Conservation (phyloP, 2,113 vertebrate genomes). For the Leptobrachium ailaonicum region DNA sequence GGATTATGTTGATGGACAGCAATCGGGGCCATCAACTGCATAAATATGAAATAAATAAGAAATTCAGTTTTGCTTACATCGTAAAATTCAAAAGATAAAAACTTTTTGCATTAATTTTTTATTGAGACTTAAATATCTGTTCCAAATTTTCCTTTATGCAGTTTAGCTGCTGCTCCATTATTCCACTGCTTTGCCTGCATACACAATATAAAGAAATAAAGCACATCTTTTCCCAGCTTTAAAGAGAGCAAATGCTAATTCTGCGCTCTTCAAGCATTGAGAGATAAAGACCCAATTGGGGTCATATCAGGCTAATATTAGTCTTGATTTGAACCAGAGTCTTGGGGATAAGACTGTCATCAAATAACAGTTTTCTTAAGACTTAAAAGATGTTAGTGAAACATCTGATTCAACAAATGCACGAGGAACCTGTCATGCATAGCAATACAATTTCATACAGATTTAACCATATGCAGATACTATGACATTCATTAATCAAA, state of each 20-base stretch:
- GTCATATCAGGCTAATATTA: conserved; percentile 27
- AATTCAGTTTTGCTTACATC: conserved; percentile 10
- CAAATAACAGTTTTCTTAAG: conserved; percentile 18
- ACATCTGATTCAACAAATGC: conserved; percentile 42
- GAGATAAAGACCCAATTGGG: not conserved
- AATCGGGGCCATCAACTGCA: conserved; percentile 27
- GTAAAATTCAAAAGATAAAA: conserved; percentile 20
- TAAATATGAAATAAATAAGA: conserved; percentile 16
- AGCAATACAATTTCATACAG: conserved; percentile 30
- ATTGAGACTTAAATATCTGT: conserved; percentile 4
- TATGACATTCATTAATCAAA: not conserved
- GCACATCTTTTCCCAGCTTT: not conserved
- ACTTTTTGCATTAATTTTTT: conserved; percentile 1
- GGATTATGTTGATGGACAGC: conserved; percentile 38
- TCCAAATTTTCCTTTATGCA: not conserved
- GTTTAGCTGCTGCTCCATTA: not conserved
- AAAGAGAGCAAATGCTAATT: conserved; percentile 9
- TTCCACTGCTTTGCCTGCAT: not conserved
- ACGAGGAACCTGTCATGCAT: not conserved
- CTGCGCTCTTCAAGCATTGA: not conserved
- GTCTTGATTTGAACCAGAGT: conserved; percentile 7
- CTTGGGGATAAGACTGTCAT: conserved; percentile 13
- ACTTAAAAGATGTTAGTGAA: conserved; percentile 21
- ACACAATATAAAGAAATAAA: not conserved
- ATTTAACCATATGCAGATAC: conserved; percentile 30